Conservation (phyloP, 2,113 vertebrate species). For the Propithecus coquereli region DNA sequence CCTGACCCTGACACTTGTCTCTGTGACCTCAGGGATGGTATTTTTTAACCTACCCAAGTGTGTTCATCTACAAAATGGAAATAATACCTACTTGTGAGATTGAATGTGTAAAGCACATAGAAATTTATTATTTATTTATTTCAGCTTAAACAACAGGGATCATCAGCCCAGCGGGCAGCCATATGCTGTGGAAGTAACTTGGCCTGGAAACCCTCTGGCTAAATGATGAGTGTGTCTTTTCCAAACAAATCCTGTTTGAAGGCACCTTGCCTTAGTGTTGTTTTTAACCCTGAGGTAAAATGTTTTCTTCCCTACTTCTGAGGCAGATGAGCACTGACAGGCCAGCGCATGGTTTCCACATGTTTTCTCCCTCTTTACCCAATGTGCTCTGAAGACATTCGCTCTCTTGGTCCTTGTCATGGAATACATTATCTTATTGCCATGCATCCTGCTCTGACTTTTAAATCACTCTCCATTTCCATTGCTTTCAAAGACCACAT, state of each 20-base stretch:
- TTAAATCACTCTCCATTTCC: neutral
- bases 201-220: neutral
- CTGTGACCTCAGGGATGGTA: neutral
- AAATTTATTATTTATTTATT: no score
- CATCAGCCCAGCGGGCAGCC: neutral
- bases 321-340: constrained; percentile 3
- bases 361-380: constrained; percentile 45
- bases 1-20: neutral
- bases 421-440: neutral
- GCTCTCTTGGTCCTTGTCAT: neutral
- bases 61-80: neutral
- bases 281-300: constrained; percentile 29
- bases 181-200: neutral
- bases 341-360: constrained; percentile 67
- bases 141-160: neutral
- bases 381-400: neutral
- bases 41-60: neutral
- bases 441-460: neutral
- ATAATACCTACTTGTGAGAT: neutral
- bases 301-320: constrained; percentile 45
- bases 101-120: neutral
- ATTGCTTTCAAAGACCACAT: neutral
- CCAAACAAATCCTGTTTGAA: neutral
- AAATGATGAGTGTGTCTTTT: neutral
- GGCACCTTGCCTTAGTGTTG: neutral